phyloP scores from a whole-genome alignment of 2,797 vertebrate species.

The Sebastes taczanowskii region DNA sequence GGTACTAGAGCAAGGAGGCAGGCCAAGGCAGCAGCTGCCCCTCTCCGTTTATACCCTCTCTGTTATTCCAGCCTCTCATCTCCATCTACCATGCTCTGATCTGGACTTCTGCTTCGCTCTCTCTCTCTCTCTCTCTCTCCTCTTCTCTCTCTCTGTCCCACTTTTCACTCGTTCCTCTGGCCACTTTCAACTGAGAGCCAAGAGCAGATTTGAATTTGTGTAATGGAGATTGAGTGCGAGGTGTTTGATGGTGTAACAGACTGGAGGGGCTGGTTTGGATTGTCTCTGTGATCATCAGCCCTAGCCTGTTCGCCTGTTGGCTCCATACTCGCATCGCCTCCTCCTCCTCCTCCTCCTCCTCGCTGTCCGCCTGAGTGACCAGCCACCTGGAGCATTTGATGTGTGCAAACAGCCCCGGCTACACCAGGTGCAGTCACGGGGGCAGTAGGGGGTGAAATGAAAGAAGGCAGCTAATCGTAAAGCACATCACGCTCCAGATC shows the following conservation, averaged over 20 bases:
- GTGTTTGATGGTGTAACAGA: conserved; percentile 39
- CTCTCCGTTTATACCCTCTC: conserved; percentile 45
- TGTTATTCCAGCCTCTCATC: conserved; percentile 54
- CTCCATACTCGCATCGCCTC: neutral
- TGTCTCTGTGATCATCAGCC: conserved; percentile 27
- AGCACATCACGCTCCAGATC: conserved; percentile 77
- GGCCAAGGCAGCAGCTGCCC: conserved; percentile 74
- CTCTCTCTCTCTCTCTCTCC: conserved; percentile 1
- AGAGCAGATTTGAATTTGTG: conserved; percentile 15
- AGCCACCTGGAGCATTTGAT: conserved; percentile 77
- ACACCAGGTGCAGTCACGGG: conserved; percentile 68
- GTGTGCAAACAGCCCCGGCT: conserved; percentile 62
- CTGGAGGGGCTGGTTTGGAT: conserved; percentile 46
- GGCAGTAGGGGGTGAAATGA: conserved; percentile 41
- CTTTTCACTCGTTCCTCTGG: conserved; percentile 19
- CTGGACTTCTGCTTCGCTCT: conserved; percentile 26
- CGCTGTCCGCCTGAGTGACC: conserved; percentile 57
- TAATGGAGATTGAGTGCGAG: conserved; percentile 35
- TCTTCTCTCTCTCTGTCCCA: neutral
- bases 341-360: neutral
- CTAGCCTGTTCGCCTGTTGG: conserved; percentile 33
- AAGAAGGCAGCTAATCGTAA: conserved; percentile 65
- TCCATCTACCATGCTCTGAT: conserved; percentile 41
- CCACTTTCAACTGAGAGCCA: conserved; percentile 18
- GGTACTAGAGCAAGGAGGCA: conserved; percentile 55